phyloP scores from a whole-genome alignment of 1,140 invertebrate species.

The Orchesella cincta region DNA sequence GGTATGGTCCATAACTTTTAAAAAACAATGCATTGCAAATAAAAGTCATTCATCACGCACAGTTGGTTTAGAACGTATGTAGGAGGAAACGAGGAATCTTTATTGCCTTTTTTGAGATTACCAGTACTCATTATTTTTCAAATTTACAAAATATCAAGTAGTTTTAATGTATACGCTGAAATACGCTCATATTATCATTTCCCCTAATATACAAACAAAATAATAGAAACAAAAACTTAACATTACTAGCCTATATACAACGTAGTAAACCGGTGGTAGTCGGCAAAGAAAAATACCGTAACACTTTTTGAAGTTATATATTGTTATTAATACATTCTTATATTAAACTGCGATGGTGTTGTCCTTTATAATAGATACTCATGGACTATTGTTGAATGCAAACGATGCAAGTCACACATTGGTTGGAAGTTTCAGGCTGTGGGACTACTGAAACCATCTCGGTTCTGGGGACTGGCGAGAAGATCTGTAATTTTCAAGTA shows the following conservation, averaged over 20 bases:
- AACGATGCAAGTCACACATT: conserved; percentile 67
- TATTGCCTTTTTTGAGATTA: conserved; percentile 7
- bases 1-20: conserved; percentile 59
- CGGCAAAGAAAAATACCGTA: background rate
- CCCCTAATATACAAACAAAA: too few relatives aligned
- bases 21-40: too few relatives aligned
- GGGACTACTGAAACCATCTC: conserved; percentile 64
- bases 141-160: too few relatives aligned
- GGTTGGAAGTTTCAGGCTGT: conserved; percentile 77
- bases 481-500: conserved; percentile 40
- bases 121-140: too few relatives aligned
- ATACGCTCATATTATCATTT: too few relatives aligned
- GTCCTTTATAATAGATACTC: conserved; percentile 64
- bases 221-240: too few relatives aligned
- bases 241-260: too few relatives aligned
- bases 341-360: background rate
- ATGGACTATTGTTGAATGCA: conserved; percentile 75
- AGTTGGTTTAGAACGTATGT: too few relatives aligned
- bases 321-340: background rate
- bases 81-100: background rate
- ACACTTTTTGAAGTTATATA: background rate
- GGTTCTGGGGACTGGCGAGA: conserved; percentile 71
- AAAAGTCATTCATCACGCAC: too few relatives aligned
- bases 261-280: background rate
- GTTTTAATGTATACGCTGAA: too few relatives aligned